phyloP scores from a whole-genome alignment of 2,797 vertebrate species.

The Adelosebastes latens region DNA sequence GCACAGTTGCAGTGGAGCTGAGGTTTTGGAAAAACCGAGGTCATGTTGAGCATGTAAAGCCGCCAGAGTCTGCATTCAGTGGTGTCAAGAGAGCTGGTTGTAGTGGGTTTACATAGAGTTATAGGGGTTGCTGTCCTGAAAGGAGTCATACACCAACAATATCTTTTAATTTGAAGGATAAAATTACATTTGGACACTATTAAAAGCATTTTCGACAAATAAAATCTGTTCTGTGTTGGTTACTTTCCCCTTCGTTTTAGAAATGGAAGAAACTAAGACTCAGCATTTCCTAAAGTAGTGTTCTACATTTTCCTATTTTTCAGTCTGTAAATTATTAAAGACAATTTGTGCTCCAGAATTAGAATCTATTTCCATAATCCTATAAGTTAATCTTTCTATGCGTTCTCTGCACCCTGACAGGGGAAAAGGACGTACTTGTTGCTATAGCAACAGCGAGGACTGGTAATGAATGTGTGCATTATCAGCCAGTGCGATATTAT shows the following conservation, averaged over 20 bases:
- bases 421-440: conserved; percentile 63
- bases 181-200: not conserved
- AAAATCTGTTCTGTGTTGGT: not conserved
- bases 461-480: conserved; percentile 73
- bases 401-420: conserved; percentile 38
- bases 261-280: not conserved
- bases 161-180: not conserved
- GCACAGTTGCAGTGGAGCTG: conserved; percentile 3
- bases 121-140: not conserved
- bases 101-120: not conserved
- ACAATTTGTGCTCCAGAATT: conserved; percentile 61
- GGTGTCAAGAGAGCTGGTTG: not conserved
- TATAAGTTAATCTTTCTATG: conserved; percentile 70
- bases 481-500: conserved; percentile 62
- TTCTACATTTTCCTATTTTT: conserved; percentile 28
- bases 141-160: not conserved
- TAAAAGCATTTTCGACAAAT: not conserved
- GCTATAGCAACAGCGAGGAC: conserved; percentile 71
- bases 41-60: conserved; percentile 8
- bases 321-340: conserved; percentile 51
- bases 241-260: not conserved
- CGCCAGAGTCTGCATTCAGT: not conserved
- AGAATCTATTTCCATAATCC: conserved; percentile 73
- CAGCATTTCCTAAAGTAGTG: not conserved
- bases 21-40: conserved; percentile 32